Evolutionary conservation across 2,888 invertebrate genomes (phyloP).

Genomic region (Laspeyria flexula): DNA sequence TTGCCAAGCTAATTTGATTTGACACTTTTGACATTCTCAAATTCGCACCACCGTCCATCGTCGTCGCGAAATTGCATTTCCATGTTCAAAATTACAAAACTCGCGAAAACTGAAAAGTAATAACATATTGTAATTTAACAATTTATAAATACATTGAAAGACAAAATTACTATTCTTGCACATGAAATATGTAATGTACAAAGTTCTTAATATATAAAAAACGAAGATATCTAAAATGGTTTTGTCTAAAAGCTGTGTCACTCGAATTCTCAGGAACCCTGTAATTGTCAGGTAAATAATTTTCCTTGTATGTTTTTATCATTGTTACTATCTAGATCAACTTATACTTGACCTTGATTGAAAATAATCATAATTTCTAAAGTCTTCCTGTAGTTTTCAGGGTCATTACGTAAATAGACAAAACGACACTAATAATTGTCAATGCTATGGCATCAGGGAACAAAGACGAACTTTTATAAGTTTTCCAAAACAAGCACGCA

Average conservation of each 20-base stretch:
- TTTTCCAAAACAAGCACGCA: conserved; percentile 74
- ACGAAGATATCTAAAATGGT: conserved; percentile 51
- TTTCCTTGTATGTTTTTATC: too few species aligned
- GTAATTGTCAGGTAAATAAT: conserved; percentile 58
- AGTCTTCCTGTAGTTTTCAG: conserved; percentile 75
- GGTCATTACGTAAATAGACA: conserved; percentile 82
- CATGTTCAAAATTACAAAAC: too few species aligned
- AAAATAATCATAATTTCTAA: conserved; percentile 3
- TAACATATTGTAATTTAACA: too few species aligned
- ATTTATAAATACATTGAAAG: too few species aligned
- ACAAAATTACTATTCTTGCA: not conserved
- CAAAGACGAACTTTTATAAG: conserved; percentile 71
- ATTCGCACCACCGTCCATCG: too few species aligned
- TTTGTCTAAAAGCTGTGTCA: conserved; percentile 50
- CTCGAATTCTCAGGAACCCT: conserved; percentile 47
- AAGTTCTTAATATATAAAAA: not conserved
- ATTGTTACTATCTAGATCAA: too few species aligned
- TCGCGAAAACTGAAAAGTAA: too few species aligned
- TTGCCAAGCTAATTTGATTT: too few species aligned
- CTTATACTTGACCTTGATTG: not conserved
- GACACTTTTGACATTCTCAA: too few species aligned
- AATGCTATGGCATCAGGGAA: conserved; percentile 61
- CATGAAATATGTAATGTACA: not conserved
- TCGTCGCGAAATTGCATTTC: too few species aligned
- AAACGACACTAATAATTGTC: conserved; percentile 58